A percentile compares a stretch with the other conserved stretches of the same genome.
These are phyloP conservation scores for Bubo blakistoni DNA, from an alignment of 2,113 vertebrate species.

Conservation along the genomic window DNA sequence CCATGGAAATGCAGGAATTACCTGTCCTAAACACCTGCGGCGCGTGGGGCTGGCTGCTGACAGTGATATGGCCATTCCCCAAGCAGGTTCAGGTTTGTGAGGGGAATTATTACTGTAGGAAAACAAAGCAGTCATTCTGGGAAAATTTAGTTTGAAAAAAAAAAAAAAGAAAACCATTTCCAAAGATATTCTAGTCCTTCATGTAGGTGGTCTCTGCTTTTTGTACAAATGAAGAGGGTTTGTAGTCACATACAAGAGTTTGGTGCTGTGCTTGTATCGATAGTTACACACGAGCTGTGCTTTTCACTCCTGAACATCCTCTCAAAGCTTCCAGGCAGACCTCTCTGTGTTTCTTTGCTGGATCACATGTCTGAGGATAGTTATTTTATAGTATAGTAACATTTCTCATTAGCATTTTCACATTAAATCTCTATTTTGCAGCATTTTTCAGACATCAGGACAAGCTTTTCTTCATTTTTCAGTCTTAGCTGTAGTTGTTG, in stretches of 20 bases:
- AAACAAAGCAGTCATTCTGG: neutral
- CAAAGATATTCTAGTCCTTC: neutral
- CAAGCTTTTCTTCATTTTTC: neutral
- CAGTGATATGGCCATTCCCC: neutral
- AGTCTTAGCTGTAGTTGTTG: neutral
- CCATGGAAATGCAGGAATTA: neutral
- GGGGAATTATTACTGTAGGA: neutral
- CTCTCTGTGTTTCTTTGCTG: neutral
- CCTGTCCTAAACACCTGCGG: neutral
- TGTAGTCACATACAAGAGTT: rapidly evolving
- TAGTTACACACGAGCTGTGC: neutral
- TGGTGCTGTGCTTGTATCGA: neutral
- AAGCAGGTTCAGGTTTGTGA: neutral
- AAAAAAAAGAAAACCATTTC: neutral
- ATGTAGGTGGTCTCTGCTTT: neutral
- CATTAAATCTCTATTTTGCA: neutral
- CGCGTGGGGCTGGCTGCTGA: neutral
- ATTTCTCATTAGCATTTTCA: neutral
- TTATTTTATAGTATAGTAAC: neutral
- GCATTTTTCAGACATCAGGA: neutral
- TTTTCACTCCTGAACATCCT: neutral
- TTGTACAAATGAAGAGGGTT: neutral
- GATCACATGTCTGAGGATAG: neutral
- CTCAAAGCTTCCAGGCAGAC: neutral
- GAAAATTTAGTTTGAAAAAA: neutral